Conservation (phyloP, 2,797 vertebrate species). For the Pseudochromis fuscus region DNA sequence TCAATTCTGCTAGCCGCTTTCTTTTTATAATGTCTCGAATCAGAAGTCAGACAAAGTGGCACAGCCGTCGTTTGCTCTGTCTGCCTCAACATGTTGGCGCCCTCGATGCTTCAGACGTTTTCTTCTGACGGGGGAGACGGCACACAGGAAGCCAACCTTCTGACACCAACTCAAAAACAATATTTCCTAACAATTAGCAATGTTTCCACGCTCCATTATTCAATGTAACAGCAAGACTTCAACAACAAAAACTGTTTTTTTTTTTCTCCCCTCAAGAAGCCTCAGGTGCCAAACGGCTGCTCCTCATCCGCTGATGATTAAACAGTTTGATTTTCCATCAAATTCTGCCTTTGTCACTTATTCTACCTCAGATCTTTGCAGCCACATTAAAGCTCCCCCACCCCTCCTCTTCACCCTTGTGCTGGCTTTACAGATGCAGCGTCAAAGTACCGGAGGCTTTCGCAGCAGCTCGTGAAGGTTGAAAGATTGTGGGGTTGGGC, state of each 20-base stretch:
- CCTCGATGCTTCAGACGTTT: constrained; percentile 14
- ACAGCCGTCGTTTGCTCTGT: constrained; percentile 14
- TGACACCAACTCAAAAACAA: constrained; percentile 31
- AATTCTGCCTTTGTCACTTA: constrained; percentile 23
- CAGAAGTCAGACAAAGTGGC: constrained; percentile 36
- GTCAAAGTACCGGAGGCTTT: constrained; percentile 51
- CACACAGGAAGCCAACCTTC: constrained; percentile 20
- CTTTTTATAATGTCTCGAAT: constrained; percentile 40
- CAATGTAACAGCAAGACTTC: constrained; percentile 6
- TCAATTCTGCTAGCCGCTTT: constrained; percentile 68
- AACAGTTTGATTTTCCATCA: constrained; percentile 35
- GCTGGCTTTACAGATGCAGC: constrained; percentile 34
- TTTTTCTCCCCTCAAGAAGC: background rate
- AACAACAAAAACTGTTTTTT: constrained; percentile 35
- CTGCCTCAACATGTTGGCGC: constrained; percentile 32
- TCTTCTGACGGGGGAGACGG: constrained; percentile 11
- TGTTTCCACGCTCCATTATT: constrained; percentile 32
- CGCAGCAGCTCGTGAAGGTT: constrained; percentile 60
- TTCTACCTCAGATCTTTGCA: constrained; percentile 31
- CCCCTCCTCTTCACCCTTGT: background rate
- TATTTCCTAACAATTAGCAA: constrained; percentile 52
- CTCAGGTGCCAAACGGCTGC: constrained; percentile 17
- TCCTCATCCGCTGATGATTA: constrained; percentile 29
- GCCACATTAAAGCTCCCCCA: background rate
- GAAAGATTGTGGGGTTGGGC: constrained; percentile 70